A percentile compares a stretch with the other conserved stretches of the same genome.
These are phyloP conservation scores for Nomada fabriciana DNA, from an alignment of 2,888 invertebrate species.

Conservation along the genomic window DNA sequence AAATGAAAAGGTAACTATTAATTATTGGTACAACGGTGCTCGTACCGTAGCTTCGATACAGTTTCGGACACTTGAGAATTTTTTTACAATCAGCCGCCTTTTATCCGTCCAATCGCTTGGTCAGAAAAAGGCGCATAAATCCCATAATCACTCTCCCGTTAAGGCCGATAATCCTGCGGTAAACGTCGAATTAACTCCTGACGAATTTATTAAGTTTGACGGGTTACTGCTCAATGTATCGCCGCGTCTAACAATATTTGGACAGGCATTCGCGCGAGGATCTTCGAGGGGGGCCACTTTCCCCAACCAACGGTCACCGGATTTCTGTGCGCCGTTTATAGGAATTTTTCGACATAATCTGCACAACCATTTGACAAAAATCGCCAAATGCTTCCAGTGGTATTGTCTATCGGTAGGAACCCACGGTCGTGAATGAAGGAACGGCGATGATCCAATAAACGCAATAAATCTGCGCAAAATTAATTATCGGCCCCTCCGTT, in stretches of 20 bases:
- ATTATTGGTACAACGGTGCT: too few relatives aligned
- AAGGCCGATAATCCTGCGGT: constrained; percentile 42
- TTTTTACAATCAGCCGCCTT: neutral
- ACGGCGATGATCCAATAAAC: too few relatives aligned
- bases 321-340: too few relatives aligned
- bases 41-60: too few relatives aligned
- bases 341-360: too few relatives aligned
- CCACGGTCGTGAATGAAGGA: too few relatives aligned
- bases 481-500: too few relatives aligned
- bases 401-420: too few relatives aligned
- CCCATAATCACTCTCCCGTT: constrained; percentile 15
- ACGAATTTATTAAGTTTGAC: constrained; percentile 42
- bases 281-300: constrained; percentile 30
- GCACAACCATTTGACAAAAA: too few relatives aligned
- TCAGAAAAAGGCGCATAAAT: neutral
- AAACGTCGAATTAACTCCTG: constrained; percentile 34
- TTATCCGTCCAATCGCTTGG: neutral
- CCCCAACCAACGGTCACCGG: neutral
- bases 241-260: constrained; percentile 41
- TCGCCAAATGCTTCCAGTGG: too few relatives aligned
- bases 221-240: constrained; percentile 21
- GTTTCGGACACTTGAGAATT: neutral
- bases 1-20: too few relatives aligned
- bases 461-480: too few relatives aligned
- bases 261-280: constrained; percentile 30